Conservation (phyloP, 2,113 vertebrate species). For the Rhegmatorhina hoffmannsi region DNA sequence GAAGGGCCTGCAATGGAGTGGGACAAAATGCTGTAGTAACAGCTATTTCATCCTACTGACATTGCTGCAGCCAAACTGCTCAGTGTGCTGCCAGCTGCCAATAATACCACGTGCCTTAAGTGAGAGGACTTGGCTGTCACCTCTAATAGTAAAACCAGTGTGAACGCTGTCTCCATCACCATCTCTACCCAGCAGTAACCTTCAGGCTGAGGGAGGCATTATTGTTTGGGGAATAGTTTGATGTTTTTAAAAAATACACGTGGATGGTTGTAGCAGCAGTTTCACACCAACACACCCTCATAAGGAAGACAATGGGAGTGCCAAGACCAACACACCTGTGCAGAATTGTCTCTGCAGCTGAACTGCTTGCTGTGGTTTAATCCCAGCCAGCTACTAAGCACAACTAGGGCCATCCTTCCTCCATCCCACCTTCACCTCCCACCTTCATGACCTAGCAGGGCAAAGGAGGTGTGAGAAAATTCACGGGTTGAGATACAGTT, state of each 20-base stretch:
- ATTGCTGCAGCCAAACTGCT: neutral
- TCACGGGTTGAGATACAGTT: neutral
- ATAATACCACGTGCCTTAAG: neutral
- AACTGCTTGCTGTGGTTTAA: neutral
- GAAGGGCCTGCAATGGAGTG: too few relatives aligned
- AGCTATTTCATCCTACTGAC: neutral
- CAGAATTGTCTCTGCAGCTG: neutral
- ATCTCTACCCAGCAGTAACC: neutral
- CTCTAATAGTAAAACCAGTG: neutral
- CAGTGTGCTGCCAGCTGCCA: neutral
- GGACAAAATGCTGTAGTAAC: neutral
- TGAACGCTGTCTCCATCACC: neutral
- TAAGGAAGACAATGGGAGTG: fast-evolving
- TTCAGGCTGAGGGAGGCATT: neutral
- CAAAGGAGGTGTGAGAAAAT: neutral
- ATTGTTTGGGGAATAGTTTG: fast-evolving
- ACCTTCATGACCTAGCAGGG: too few relatives aligned
- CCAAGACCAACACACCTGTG: fast-evolving
- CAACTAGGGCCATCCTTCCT: neutral
- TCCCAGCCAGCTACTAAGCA: neutral
- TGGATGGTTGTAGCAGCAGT: neutral
- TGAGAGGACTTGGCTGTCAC: neutral
- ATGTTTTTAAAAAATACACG: neutral
- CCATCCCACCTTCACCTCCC: neutral
- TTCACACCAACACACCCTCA: neutral